Conservation (phyloP, 2,113 vertebrate species). For the Campylomormyrus tamandua region DNA sequence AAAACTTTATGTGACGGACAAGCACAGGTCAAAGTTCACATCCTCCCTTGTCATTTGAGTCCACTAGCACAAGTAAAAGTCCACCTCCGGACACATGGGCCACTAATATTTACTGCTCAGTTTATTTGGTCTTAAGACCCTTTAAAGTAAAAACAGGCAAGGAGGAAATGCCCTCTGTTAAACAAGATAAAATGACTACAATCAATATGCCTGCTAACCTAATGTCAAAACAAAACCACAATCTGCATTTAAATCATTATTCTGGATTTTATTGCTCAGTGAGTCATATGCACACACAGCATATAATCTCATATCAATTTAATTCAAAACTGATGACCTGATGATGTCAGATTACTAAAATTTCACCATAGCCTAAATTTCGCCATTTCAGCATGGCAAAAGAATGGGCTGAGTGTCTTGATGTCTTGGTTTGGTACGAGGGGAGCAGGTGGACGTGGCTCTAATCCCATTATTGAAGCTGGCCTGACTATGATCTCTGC, state of each 20-base stretch:
- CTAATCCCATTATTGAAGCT: not conserved
- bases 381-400: not conserved
- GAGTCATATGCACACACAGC: not conserved
- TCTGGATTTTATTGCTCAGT: not conserved
- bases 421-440: not conserved
- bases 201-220: not conserved
- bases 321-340: not conserved
- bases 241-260: not conserved
- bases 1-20: conserved; percentile 15
- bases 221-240: not conserved
- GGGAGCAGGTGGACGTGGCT: not conserved
- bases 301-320: not conserved
- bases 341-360: not conserved
- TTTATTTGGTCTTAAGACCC: conserved; percentile 33
- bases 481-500: not conserved
- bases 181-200: not conserved
- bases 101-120: conserved; percentile 37
- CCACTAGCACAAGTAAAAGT: conserved; percentile 13
- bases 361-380: not conserved
- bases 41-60: conserved; percentile 42
- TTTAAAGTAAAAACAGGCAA: conserved; percentile 23
- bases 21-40: conserved; percentile 38
- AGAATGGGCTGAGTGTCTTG: not conserved
- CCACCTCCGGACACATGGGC: conserved; percentile 14
- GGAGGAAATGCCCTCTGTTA: conserved; percentile 15